A percentile compares a stretch with the other conserved stretches of the same genome.
Evolutionary conservation across 1,140 invertebrate species (phyloP).

Genomic region (Meloidogyne exigua): DNA sequence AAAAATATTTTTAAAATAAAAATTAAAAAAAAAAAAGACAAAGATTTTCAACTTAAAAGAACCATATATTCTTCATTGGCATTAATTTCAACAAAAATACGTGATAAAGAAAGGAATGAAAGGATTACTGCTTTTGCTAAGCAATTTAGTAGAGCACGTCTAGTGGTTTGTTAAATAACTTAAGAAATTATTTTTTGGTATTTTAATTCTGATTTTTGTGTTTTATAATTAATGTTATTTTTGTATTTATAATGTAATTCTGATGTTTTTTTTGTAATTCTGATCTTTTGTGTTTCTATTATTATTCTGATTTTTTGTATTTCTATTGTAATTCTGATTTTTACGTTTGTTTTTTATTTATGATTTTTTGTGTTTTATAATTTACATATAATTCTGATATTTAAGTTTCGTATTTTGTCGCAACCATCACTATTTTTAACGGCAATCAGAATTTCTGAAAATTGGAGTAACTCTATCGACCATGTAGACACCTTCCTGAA

Average conservation of each 20-base stretch:
- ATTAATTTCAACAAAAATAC: constrained; percentile 13
- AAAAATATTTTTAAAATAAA: not conserved
- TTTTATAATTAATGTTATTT: no score
- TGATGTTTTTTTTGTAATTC: not conserved
- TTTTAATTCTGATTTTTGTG: not conserved
- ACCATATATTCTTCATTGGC: constrained; percentile 6
- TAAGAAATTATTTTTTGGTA: not conserved
- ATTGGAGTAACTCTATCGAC: constrained; percentile 2
- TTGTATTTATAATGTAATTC: not conserved
- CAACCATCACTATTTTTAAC: constrained; percentile 13
- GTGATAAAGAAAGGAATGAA: constrained; percentile 7
- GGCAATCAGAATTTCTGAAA: constrained; percentile 11
- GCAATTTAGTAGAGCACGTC: constrained; percentile 7
- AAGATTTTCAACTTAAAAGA: constrained; percentile 13
- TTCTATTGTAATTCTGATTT: not conserved
- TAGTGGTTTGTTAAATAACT: constrained; percentile 11
- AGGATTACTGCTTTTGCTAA: constrained; percentile 11
- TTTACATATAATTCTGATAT: not conserved
- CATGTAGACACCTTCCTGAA: not conserved
- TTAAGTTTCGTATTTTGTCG: constrained; percentile 18
- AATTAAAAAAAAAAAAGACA: not conserved
- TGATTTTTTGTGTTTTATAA: not conserved
- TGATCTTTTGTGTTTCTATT: not conserved
- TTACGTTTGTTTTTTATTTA: not conserved
- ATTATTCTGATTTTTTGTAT: not conserved